These are phyloP conservation scores for Dorcus parallelipipedus DNA, from an alignment of 2,888 invertebrate genomes.

Conservation along the genomic window DNA sequence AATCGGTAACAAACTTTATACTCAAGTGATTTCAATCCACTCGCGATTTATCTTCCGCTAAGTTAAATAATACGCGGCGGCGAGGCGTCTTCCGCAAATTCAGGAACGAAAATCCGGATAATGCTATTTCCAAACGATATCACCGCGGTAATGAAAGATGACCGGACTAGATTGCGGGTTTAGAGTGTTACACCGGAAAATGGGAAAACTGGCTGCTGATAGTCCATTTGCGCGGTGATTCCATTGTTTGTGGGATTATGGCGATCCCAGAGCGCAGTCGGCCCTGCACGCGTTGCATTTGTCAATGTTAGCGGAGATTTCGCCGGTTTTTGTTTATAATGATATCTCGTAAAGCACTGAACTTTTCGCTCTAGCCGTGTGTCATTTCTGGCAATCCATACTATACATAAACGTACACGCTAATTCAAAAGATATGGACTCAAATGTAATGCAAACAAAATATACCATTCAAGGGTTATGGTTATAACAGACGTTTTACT, in stretches of 20 bases:
- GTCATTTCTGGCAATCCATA: no score
- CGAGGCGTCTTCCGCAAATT: not conserved
- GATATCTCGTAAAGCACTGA: not conserved
- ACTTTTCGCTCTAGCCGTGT: not conserved
- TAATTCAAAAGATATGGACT: no score
- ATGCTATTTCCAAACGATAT: conserved; percentile 17
- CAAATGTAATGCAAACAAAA: no score
- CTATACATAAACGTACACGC: no score
- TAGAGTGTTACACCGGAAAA: conserved; percentile 37
- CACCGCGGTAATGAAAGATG: conserved; percentile 38
- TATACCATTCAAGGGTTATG: no score
- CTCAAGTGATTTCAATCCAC: no score
- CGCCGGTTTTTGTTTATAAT: conserved; percentile 9
- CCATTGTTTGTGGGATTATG: conserved; percentile 44
- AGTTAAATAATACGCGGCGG: no score
- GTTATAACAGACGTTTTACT: no score
- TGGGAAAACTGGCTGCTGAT: conserved; percentile 40
- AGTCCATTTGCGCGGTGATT: conserved; percentile 42
- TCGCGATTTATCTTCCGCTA: no score
- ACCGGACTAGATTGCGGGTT: conserved; percentile 43
- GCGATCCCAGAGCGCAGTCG: conserved; percentile 31
- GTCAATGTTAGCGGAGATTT: conserved; percentile 26
- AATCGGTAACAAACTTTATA: no score
- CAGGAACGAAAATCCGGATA: conserved; percentile 10
- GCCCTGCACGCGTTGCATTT: conserved; percentile 31